phyloP scores from a whole-genome alignment of 1,140 invertebrate genomes.

The Diachasmimorpha longicaudata region DNA sequence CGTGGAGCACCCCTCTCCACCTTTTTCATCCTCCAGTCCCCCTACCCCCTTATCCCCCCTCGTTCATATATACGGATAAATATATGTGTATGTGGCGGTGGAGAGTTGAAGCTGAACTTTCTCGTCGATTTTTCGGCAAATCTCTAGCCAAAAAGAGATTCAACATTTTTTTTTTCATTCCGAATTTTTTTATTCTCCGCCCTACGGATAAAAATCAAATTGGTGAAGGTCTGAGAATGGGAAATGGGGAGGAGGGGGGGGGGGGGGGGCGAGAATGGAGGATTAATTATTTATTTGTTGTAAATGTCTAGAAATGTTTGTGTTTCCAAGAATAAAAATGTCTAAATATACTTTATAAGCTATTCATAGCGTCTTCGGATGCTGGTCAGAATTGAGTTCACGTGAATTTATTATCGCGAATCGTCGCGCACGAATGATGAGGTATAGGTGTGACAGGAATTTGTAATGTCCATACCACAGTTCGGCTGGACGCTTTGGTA shows the following conservation, averaged over 20 bases:
- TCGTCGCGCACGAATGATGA: constrained; percentile 5
- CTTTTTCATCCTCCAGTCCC: constrained; percentile 28
- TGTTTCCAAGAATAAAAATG: background rate
- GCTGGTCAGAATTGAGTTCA: constrained; percentile 47
- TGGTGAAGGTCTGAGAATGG: background rate
- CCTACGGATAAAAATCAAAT: background rate
- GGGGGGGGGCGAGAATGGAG: too few relatives aligned
- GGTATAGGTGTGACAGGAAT: constrained; percentile 16
- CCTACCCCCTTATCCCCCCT: constrained; percentile 24
- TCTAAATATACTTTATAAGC: constrained; percentile 22
- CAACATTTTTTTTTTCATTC: background rate
- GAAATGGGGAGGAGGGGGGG: background rate
- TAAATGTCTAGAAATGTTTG: background rate
- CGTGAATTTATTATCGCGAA: constrained; percentile 38
- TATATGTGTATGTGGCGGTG: constrained; percentile 26
- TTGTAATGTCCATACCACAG: constrained; percentile 5
- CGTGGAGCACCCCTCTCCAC: constrained; percentile 36
- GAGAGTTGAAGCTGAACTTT: constrained; percentile 20
- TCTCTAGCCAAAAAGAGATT: constrained; percentile 12
- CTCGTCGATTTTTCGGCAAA: constrained; percentile 27
- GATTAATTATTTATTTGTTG: too few relatives aligned
- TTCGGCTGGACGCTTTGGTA: constrained; percentile 22
- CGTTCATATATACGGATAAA: background rate
- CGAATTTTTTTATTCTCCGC: background rate
- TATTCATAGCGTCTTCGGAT: constrained; percentile 38